Base-by-base conservation (phyloP, 1,140 invertebrate genomes). In the Calephelis nemesis region DNA sequence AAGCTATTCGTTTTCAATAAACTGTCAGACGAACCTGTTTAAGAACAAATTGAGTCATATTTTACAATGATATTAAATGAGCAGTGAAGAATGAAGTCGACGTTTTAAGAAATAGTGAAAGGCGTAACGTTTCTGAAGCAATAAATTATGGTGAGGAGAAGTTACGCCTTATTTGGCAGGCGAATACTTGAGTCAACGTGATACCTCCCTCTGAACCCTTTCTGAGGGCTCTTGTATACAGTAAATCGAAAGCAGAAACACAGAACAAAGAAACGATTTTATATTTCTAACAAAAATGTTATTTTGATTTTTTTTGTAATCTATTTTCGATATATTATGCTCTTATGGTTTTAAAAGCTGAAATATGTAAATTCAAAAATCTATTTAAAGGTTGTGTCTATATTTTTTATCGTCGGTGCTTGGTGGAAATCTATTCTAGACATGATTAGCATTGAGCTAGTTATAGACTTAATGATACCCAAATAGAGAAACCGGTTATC, bases 191-290 rank as follows among this genome's bases (percentile, higher is more conserved):
- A 60, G 19, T 62, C 12, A 19, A 67, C 73, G 62, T 76, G 40
- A 54, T 50, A 30, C 30, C 62, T 62, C 67, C 52, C 15, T 58
- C 52, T 30, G 68, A 80, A 78, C 81, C 85, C 82, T 82, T 80
- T 75, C 76, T 69, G 73, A 85, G 82, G 76, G 83, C 76, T 71
- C 81, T 85, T 76, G 76, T 81, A 80, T 78, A 74, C 75, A 77
- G 77, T 82, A 82, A 87, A 85, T 85, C 77, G 81, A 83, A 87
- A 85, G 76, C 79, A 78, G 83, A 84, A 82, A 84, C 80, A 82
- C 74, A 85, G 82, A 82, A 79, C 81, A 75, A 76, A 82, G 75
- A 87, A 81, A 83, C 78, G 76, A 81, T 81, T 81, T 81, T 74
- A 75, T 72, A 79, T 77, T 76, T 73, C 67, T 79, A 77, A 76